Base-by-base conservation (phyloP, 2,888 invertebrate genomes). In the Oegoconia quadripuncta region DNA sequence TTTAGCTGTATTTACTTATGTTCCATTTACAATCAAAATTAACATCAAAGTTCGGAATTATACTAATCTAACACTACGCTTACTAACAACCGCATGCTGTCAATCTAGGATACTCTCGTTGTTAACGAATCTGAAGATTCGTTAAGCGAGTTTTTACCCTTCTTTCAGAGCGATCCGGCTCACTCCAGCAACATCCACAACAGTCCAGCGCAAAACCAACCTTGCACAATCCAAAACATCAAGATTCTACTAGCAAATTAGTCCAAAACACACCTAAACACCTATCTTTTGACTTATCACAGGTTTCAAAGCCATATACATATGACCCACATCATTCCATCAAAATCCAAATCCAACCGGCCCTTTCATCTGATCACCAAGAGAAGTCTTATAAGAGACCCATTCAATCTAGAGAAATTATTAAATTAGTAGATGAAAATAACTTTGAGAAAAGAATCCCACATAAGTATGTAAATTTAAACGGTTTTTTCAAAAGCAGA, bases 81-180 rank as follows among this genome's bases (percentile, higher is more conserved):
- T n/a, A n/a, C n/a, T n/a, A n/a, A n/a, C n/a, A 4, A 7, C 5
- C 20, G 7, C 7, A 20, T 20, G 20, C 4, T 4, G 20, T 20
- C 20, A 20, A 7, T 6, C 20, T 6, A 20, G 7, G 20, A 20
- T 50, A n/a, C 39, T 36, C 45, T 55, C 57, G 47, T 45, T 34
- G 35, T 23, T 29, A 42, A 63, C 66, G 68, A 67, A 69, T 74
- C 66, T 30, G 46, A 37, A 40, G 72, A 64, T 76, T 74, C 75
- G 67, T 70, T 51, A 69, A 74, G 71, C 63, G 64, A 59, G 64
- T 48, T 59, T 39, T 73, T 75, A 76, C 67, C 58, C 46, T 59
- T 69, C 62, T 80, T 80, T 67, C 79, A 80, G 79, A 73, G 45
- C 46, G 57, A 55, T 52, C 58, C 59, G 51, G 55, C 51, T 50